Evolutionary conservation across 2,113 vertebrate species (phyloP).

Genomic region (Tinamus guttatus): DNA sequence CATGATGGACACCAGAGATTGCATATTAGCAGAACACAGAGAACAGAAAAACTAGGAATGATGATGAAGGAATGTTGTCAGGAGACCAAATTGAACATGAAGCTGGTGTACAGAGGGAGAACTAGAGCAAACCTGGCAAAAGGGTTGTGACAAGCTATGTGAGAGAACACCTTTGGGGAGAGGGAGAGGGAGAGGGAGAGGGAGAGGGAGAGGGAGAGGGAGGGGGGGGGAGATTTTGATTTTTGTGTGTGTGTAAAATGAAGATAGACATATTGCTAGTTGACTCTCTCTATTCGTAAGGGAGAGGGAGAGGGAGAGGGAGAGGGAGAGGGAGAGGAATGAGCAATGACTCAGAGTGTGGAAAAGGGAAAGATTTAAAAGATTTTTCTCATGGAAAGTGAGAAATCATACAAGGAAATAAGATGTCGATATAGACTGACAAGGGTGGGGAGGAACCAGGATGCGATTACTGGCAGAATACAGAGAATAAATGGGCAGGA

Average conservation of each 20-base stretch:
- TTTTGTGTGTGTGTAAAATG: no score
- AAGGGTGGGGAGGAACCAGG: neutral
- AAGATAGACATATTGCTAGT: no score
- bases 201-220: no score
- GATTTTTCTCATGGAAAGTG: neutral
- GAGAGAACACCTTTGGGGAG: no score
- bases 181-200: no score
- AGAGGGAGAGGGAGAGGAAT: neutral
- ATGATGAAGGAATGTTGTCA: neutral
- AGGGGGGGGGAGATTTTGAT: no score
- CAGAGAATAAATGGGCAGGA: neutral
- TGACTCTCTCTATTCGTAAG: no score
- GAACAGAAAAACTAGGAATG: neutral
- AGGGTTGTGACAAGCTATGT: neutral
- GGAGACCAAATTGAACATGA: neutral
- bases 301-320: no score
- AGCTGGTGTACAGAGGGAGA: neutral
- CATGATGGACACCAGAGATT: neutral
- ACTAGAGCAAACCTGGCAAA: neutral
- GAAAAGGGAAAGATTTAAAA: neutral
- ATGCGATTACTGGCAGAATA: neutral
- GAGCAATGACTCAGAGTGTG: neutral
- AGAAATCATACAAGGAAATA: neutral
- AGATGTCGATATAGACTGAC: neutral
- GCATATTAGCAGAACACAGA: neutral